Conservation (phyloP, 2,113 vertebrate genomes). For the Silurus asotus region DNA sequence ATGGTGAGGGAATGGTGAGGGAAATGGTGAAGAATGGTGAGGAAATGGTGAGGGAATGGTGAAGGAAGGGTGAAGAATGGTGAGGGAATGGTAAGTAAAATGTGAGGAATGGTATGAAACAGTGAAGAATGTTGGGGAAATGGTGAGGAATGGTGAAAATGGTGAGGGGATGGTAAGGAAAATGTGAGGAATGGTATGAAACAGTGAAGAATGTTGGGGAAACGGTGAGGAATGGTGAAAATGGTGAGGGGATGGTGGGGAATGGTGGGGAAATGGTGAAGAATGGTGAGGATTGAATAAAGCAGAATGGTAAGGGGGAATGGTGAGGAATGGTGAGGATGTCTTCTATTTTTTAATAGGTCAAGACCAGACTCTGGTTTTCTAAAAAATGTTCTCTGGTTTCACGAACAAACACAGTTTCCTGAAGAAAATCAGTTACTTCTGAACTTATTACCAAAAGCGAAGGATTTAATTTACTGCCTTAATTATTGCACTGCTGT, state of each 20-base stretch:
- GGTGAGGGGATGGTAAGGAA: no score
- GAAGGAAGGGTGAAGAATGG: neutral
- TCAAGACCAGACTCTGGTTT: neutral
- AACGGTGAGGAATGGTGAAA: neutral
- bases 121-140: neutral
- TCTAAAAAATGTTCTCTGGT: neutral
- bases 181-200: neutral
- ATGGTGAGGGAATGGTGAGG: neutral
- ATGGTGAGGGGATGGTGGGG: neutral
- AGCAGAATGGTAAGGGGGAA: neutral
- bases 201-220: no score
- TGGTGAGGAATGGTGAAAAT: neutral
- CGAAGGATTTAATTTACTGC: conserved; percentile 8
- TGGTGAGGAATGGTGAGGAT: no score
- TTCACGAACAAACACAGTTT: neutral
- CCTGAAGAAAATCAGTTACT: neutral
- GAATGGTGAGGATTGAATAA: neutral
- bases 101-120: neutral
- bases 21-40: neutral
- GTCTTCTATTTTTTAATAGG: neutral
- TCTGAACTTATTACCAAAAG: neutral
- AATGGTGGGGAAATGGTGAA: neutral
- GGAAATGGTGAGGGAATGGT: neutral
- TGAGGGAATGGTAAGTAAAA: neutral
- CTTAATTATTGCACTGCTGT: conserved; percentile 14